Conservation (phyloP, 2,888 invertebrate genomes). For the Lithophane ornitopus region DNA sequence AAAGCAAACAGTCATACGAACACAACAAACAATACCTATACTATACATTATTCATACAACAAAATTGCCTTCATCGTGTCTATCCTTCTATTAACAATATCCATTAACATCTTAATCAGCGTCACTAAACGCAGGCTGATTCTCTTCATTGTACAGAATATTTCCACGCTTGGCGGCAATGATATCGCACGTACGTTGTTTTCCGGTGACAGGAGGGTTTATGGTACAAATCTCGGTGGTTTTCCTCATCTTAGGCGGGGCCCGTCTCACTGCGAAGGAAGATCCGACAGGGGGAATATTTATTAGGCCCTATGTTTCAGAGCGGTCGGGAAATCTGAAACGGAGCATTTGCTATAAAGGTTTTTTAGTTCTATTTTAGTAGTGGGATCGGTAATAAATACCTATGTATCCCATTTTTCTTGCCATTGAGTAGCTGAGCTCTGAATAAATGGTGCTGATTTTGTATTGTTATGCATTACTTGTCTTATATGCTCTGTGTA, state of each 20-base stretch:
- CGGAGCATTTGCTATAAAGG: constrained; percentile 62
- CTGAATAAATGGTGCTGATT: constrained; percentile 56
- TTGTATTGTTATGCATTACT: constrained; percentile 29
- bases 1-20: constrained; percentile 23
- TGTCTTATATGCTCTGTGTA: background rate
- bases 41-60: constrained; percentile 36
- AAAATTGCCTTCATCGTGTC: constrained; percentile 25
- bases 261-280: constrained; percentile 71
- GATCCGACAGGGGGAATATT: constrained; percentile 79
- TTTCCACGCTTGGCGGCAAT: constrained; percentile 62
- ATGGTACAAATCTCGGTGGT: constrained; percentile 80
- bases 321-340: constrained; percentile 69
- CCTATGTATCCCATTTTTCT: constrained; percentile 58
- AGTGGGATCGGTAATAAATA: constrained; percentile 59
- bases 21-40: background rate
- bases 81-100: constrained; percentile 43
- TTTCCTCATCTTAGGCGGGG: constrained; percentile 75
- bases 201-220: constrained; percentile 80
- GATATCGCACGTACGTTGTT: constrained; percentile 73
- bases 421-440: constrained; percentile 59
- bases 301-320: constrained; percentile 77
- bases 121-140: constrained; percentile 33
- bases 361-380: constrained; percentile 66
- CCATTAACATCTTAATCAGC: constrained; percentile 40
- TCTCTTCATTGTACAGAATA: constrained; percentile 58